Percentiles rank a stretch among this genome's conserved stretches.
These are phyloP conservation scores for Paragorgia papillata DNA, from an alignment of 92 coral and sea anemone genomes.

Conservation along the genomic window DNA sequence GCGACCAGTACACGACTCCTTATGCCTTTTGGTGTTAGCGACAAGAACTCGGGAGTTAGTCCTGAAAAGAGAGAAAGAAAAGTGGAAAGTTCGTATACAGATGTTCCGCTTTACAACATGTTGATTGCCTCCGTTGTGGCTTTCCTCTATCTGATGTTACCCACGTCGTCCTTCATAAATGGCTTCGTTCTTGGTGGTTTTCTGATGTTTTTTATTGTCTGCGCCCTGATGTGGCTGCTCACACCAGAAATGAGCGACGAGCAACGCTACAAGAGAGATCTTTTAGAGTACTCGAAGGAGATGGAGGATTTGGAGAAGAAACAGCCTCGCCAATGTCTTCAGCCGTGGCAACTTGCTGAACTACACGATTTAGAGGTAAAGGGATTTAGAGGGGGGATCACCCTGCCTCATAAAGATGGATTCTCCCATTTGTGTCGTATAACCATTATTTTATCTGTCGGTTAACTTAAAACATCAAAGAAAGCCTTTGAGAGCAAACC, in stretches of 20 bases:
- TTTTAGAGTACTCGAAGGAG: slow-evolving; percentile 64
- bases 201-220: slow-evolving; percentile 72
- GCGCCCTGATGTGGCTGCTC: slow-evolving; percentile 79
- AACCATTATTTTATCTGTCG: too few relatives aligned
- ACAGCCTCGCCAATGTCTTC: slow-evolving; percentile 54
- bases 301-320: slow-evolving; percentile 50
- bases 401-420: slow-evolving; percentile 14
- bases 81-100: slow-evolving; percentile 4
- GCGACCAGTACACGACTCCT: slow-evolving; percentile 2
- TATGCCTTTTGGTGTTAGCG: slow-evolving; percentile 24
- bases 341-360: slow-evolving; percentile 66
- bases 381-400: background rate
- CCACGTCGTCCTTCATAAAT: slow-evolving; percentile 75
- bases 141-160: slow-evolving; percentile 62
- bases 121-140: slow-evolving; percentile 55
- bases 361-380: slow-evolving; percentile 76
- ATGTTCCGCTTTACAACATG: slow-evolving; percentile 58
- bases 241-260: slow-evolving; percentile 87
- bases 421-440: too few relatives aligned
- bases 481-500: too few relatives aligned
- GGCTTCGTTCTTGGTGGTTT: slow-evolving; percentile 79
- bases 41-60: slow-evolving; percentile 47
- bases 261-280: slow-evolving; percentile 79
- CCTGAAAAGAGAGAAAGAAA: slow-evolving; percentile 52
- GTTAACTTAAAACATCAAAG: too few relatives aligned